Conservation (phyloP, 2,888 invertebrate species). For the Scaptodrosophila latifasciaeformis region DNA sequence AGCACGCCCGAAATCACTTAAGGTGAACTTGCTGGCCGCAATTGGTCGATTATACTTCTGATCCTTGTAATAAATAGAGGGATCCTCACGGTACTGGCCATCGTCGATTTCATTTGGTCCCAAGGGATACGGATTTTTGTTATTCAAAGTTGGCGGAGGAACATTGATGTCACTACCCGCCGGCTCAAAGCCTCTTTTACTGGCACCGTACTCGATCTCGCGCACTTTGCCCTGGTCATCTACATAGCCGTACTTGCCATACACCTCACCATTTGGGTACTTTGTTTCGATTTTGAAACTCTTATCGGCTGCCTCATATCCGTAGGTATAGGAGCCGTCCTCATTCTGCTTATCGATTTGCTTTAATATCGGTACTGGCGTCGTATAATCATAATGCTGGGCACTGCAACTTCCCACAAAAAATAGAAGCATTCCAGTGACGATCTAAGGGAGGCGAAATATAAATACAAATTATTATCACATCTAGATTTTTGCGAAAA, state of each 20-base stretch:
- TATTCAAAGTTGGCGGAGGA: conserved; percentile 87
- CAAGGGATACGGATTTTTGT: conserved; percentile 76
- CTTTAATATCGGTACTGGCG: conserved; percentile 87
- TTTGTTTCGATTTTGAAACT: conserved; percentile 92
- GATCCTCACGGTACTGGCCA: conserved; percentile 90
- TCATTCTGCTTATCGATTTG: conserved; percentile 91
- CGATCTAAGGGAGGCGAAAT: no score
- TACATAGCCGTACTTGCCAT: conserved; percentile 92
- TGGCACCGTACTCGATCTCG: conserved; percentile 91
- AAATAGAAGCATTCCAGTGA: no score
- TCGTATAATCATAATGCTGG: conserved; percentile 78
- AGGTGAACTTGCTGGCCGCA: conserved; percentile 71
- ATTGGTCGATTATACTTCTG: conserved; percentile 77
- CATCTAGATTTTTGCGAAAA: no score
- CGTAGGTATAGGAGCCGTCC: conserved; percentile 91
- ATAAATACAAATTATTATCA: no score
- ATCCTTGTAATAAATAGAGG: conserved; percentile 84
- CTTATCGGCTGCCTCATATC: conserved; percentile 90
- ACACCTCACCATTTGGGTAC: conserved; percentile 87
- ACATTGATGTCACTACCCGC: conserved; percentile 84
- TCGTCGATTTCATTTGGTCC: conserved; percentile 83
- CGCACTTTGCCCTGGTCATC: conserved; percentile 85
- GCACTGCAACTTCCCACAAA: no score
- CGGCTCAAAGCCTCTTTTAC: conserved; percentile 87
- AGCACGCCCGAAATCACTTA: conserved; percentile 70